A percentile compares a stretch with the other conserved stretches of the same genome.
Evolutionary conservation across 2,113 vertebrate genomes (phyloP).

Genomic region (Solenodon paradoxus): DNA sequence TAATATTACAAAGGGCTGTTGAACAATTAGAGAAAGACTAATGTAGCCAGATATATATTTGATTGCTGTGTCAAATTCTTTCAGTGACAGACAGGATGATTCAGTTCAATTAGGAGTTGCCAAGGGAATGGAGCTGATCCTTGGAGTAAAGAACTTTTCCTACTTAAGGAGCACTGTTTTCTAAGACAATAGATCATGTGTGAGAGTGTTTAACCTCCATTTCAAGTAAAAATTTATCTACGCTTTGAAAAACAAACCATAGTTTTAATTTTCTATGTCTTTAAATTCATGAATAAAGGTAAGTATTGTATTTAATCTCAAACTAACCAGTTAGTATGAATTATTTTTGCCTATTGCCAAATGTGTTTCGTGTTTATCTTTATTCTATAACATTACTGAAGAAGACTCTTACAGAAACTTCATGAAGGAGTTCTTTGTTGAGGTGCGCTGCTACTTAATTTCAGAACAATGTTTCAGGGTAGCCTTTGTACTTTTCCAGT

Average conservation of each 20-base stretch:
- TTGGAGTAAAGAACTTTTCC: neutral
- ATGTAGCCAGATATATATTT: no score
- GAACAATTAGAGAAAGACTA: neutral
- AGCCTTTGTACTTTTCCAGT: neutral
- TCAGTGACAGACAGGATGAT: neutral
- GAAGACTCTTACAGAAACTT: neutral
- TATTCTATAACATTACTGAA: neutral
- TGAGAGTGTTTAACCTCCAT: neutral
- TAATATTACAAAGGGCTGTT: neutral
- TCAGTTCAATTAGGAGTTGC: neutral
- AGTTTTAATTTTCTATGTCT: neutral
- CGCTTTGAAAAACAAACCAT: neutral
- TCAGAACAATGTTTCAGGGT: neutral
- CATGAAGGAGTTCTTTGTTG: neutral
- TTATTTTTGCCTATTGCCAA: neutral
- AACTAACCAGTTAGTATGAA: neutral
- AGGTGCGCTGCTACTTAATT: neutral
- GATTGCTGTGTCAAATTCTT: neutral
- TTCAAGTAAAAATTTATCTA: neutral
- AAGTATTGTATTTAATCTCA: neutral
- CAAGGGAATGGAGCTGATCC: neutral
- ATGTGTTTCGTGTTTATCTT: neutral
- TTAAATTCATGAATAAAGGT: neutral
- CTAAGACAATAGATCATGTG: neutral
- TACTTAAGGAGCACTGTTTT: neutral